phyloP scores from a whole-genome alignment of 2,797 vertebrate genomes.

The Hoplostethus mediterraneus region DNA sequence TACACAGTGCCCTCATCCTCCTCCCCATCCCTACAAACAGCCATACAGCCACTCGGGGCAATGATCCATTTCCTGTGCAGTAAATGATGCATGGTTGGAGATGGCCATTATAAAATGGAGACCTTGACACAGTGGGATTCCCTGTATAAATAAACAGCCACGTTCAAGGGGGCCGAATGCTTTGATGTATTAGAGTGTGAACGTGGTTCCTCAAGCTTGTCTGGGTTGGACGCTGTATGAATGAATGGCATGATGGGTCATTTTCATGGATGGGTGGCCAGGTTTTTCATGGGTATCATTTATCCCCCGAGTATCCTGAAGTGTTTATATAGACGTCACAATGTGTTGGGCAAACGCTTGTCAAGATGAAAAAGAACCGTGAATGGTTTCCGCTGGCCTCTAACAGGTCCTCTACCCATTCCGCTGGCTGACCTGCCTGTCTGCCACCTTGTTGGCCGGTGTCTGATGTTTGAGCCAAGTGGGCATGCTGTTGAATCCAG shows the following conservation, averaged over 20 bases:
- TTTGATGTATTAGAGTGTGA: conserved; percentile 65
- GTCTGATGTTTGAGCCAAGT: conserved; percentile 48
- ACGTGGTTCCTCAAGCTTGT: conserved; percentile 59
- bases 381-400: conserved; percentile 42
- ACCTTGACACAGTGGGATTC: conserved; percentile 15
- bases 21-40: conserved; percentile 10
- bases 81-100: conserved; percentile 35
- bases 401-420: conserved; percentile 29
- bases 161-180: conserved; percentile 42
- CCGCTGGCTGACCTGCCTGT: conserved; percentile 43
- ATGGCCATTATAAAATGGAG: conserved; percentile 7
- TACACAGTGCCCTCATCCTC: conserved; percentile 14
- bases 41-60: conserved; percentile 7
- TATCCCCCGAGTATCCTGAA: conserved; percentile 41
- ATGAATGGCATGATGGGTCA: conserved; percentile 56
- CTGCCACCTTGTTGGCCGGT: conserved; percentile 47
- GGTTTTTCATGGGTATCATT: conserved; percentile 50
- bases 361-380: conserved; percentile 34
- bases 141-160: conserved; percentile 40
- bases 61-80: conserved; percentile 24
- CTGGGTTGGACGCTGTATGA: conserved; percentile 29
- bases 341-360: conserved; percentile 18
- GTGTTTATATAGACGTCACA: conserved; percentile 43
- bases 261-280: conserved; percentile 56
- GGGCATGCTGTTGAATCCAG: conserved; percentile 41